Base-by-base conservation (phyloP, 2,888 invertebrate species). In the Scaptomyza polygonia region DNA sequence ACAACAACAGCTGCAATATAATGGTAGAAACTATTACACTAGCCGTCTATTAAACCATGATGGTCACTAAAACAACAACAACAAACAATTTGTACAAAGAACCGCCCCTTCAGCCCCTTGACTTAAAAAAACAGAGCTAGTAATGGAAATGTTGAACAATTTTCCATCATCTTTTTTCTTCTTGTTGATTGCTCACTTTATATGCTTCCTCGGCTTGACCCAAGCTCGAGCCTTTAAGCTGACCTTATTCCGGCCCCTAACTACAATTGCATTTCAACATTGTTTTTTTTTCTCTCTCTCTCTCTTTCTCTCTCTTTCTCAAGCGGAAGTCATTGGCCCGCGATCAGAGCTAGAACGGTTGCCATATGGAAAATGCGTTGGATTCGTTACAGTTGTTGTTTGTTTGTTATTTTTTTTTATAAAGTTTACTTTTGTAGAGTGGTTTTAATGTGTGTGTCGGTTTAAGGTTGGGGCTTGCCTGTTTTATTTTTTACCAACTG, bases 11-110 rank as follows among this genome's bases (percentile, higher is more conserved):
- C 75, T 79, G 78, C 81, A 77, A 4, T 25, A 39, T 39, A 63
- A 69, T 65, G 49, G 32, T 63, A 75, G 66, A 72, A 82, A 82
- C 80, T 82, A 85, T 82, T 82, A 76, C 86, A 85, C 80, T 70
- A 68, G 75, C 75, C 83, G 59, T 59, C 79, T 67, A 85, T 79
- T 82, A 82, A 79, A 77, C 79, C 82, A 74, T 82, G 85, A 85
- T 85, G 81, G 85, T 79, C 81, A 74, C 73, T 74, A 69, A 67
- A 32, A 32, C 16, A 16, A 39, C 6, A 36, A 6, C 14, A 3
- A 36, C 14, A 39, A 39, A 16, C 3, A 9, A 39, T 16, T 16
- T 39, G 1, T 16, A 54, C 64, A 58, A 39, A 58, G 61, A 63
- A 34, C 12, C 53, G 43, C 48, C 54, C 39, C 30, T 43, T 16